Evolutionary conservation across 1,140 invertebrate species (phyloP).

Genomic region (Battus philenor): DNA sequence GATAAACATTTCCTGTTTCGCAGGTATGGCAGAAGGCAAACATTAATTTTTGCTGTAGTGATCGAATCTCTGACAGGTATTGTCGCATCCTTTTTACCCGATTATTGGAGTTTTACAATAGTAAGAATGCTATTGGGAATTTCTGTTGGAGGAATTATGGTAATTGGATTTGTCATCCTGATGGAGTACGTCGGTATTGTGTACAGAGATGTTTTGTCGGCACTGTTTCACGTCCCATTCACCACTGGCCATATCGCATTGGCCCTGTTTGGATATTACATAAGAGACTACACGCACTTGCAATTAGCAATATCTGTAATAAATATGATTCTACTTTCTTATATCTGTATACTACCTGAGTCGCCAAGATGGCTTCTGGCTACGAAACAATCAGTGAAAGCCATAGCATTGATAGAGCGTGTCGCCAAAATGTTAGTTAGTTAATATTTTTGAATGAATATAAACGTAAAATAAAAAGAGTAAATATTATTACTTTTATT

Average conservation of each 20-base stretch:
- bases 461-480: background rate
- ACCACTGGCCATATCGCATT: constrained; percentile 75
- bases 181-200: constrained; percentile 70
- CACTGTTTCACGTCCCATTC: constrained; percentile 78
- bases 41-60: constrained; percentile 74
- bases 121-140: constrained; percentile 78
- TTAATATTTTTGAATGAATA: background rate
- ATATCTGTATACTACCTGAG: constrained; percentile 82
- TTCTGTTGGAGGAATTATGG: constrained; percentile 78
- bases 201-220: constrained; percentile 78
- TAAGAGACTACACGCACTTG: constrained; percentile 75
- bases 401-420: constrained; percentile 71
- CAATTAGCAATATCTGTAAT: constrained; percentile 75
- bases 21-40: constrained; percentile 79
- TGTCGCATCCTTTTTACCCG: constrained; percentile 77
- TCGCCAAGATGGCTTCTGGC: constrained; percentile 82
- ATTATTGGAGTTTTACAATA: constrained; percentile 79
- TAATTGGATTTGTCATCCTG: constrained; percentile 77
- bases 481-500: constrained; percentile 21
- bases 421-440: constrained; percentile 73
- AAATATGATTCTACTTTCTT: constrained; percentile 71
- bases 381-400: constrained; percentile 75
- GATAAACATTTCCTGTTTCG: constrained; percentile 25
- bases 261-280: constrained; percentile 74
- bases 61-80: constrained; percentile 58